Conservation (phyloP, 2,113 vertebrate genomes). For the Uropsilus gracilis region DNA sequence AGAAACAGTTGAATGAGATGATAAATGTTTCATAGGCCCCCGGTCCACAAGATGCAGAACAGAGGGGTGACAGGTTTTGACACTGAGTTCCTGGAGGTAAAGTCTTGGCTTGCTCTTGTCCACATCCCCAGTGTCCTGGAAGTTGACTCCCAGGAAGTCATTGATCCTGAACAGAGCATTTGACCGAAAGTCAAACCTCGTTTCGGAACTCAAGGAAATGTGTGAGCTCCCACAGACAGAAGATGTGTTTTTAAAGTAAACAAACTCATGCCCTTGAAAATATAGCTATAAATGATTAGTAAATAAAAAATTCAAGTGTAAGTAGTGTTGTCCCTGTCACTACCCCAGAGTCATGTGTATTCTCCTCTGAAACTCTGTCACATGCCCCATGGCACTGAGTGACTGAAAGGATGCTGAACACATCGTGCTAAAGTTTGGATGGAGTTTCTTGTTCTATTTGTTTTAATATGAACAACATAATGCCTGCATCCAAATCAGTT, state of each 20-base stretch:
- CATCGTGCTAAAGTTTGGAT: neutral
- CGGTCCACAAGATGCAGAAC: neutral
- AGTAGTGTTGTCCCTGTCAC: neutral
- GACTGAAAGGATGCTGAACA: neutral
- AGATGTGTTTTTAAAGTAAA: neutral
- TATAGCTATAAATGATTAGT: neutral
- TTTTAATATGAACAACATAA: neutral
- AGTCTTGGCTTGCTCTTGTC: neutral
- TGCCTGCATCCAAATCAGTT: neutral
- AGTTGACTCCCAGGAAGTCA: neutral
- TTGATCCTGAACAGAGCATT: neutral
- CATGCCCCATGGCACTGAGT: neutral
- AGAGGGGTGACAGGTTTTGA: neutral
- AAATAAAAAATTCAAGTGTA: neutral
- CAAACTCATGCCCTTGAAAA: neutral
- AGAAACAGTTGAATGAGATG: conserved; percentile 6
- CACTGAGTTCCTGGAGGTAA: neutral
- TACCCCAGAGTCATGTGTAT: fast-evolving
- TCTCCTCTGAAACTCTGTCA: neutral
- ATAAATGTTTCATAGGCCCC: neutral
- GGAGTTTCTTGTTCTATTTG: neutral
- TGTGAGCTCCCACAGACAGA: neutral
- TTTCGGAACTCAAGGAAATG: neutral
- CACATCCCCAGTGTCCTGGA: neutral
- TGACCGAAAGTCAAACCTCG: neutral